Conservation (phyloP, 2,797 vertebrate genomes). For the Leucoraja ocellata region DNA sequence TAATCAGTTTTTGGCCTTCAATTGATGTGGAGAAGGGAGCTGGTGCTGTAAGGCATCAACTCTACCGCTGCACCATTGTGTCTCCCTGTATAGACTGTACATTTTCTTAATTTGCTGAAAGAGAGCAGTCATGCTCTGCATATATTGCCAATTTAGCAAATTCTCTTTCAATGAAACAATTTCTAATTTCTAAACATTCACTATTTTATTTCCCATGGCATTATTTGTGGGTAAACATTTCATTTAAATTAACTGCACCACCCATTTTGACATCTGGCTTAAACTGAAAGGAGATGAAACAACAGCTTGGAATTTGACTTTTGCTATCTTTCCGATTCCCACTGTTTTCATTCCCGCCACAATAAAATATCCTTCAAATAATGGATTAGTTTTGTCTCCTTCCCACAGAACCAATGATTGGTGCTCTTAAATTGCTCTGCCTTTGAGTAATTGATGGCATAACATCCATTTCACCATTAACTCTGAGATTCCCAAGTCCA, state of each 20-base stretch:
- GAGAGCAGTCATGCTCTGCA: not conserved
- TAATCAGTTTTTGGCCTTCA: too few relatives aligned
- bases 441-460: not conserved
- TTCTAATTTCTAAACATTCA: not conserved
- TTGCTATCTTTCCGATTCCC: too few relatives aligned
- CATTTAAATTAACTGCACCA: not conserved
- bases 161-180: not conserved
- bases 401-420: not conserved
- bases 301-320: not conserved
- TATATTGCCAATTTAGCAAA: not conserved
- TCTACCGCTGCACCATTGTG: too few relatives aligned
- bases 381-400: not conserved
- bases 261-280: slow-evolving; percentile 1
- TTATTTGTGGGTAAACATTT: not conserved
- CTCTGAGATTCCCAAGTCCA: not conserved
- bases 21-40: too few relatives aligned
- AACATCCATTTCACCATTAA: not conserved
- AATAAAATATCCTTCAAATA: not conserved
- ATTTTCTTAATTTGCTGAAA: not conserved
- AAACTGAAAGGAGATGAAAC: slow-evolving; percentile 7
- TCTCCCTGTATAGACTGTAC: too few relatives aligned
- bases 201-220: not conserved
- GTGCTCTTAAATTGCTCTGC: too few relatives aligned
- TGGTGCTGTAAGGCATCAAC: too few relatives aligned
- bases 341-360: not conserved